A percentile compares a stretch with the other conserved stretches of the same genome.
These are phyloP conservation scores for Gila orcuttii DNA, from an alignment of 2,113 vertebrate genomes.

Conservation along the genomic window DNA sequence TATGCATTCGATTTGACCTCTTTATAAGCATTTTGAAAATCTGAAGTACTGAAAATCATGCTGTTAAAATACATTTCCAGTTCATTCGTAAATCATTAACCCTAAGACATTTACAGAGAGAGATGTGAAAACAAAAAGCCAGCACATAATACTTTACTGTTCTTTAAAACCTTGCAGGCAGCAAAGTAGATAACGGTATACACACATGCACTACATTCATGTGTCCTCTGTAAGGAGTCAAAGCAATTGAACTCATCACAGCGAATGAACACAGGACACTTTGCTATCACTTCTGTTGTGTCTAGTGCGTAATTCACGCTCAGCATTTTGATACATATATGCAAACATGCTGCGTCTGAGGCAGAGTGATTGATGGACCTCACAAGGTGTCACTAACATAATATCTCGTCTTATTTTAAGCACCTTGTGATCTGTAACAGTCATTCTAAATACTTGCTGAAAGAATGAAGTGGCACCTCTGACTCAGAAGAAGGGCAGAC, in stretches of 20 bases:
- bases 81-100: not conserved
- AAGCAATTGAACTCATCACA: not conserved
- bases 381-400: slow-evolving; percentile 30
- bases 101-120: not conserved
- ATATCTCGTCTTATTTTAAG: slow-evolving; percentile 38
- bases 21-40: not conserved
- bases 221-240: slow-evolving; percentile 19
- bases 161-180: not conserved
- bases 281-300: slow-evolving; percentile 33
- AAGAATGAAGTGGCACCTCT: not conserved
- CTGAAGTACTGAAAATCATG: not conserved
- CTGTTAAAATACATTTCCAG: not conserved
- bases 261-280: slow-evolving; percentile 35
- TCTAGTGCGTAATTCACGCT: slow-evolving; percentile 36
- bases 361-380: slow-evolving; percentile 38
- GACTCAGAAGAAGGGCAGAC: not conserved
- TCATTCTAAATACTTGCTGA: slow-evolving; percentile 43
- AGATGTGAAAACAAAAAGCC: not conserved
- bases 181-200: not conserved
- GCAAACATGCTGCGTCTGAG: not conserved
- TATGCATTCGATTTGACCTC: not conserved
- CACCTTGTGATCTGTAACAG: slow-evolving; percentile 15
- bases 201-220: not conserved
- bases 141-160: slow-evolving; percentile 15
- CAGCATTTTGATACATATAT: not conserved